Evolutionary conservation across 2,113 vertebrate species (phyloP).

Genomic region (Dryoscopus gambensis): DNA sequence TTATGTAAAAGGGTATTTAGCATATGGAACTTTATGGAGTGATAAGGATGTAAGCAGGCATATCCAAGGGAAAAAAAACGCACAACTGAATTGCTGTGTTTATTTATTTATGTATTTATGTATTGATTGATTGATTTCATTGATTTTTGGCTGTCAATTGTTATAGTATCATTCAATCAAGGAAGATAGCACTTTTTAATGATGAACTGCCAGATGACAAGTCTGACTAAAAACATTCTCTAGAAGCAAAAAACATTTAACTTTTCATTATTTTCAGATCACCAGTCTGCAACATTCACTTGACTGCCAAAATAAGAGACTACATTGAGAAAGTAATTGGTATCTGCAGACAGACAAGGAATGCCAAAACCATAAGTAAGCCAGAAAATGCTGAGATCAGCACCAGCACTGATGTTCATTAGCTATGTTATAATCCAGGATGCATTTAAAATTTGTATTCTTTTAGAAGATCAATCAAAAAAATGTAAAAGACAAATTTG

Average conservation of each 20-base stretch:
- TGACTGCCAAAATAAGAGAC: background rate
- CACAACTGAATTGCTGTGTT: accelerated
- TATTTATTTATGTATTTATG: background rate
- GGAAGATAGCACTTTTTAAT: background rate
- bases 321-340: background rate
- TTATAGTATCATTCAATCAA: background rate
- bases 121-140: background rate
- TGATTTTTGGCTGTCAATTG: background rate
- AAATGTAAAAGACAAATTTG: background rate
- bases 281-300: background rate
- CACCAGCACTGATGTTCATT: background rate
- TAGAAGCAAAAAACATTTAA: background rate
- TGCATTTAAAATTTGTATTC: background rate
- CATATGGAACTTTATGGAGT: background rate
- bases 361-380: background rate
- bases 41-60: background rate
- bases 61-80: background rate
- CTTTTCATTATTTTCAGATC: background rate
- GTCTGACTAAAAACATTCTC: background rate
- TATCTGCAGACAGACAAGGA: background rate
- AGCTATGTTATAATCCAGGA: background rate
- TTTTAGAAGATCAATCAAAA: background rate
- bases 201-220: background rate
- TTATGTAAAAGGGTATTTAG: background rate
- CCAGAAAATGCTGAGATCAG: background rate